Base-by-base conservation (phyloP, 1,140 invertebrate genomes). In the Lanistes nyassanus region DNA sequence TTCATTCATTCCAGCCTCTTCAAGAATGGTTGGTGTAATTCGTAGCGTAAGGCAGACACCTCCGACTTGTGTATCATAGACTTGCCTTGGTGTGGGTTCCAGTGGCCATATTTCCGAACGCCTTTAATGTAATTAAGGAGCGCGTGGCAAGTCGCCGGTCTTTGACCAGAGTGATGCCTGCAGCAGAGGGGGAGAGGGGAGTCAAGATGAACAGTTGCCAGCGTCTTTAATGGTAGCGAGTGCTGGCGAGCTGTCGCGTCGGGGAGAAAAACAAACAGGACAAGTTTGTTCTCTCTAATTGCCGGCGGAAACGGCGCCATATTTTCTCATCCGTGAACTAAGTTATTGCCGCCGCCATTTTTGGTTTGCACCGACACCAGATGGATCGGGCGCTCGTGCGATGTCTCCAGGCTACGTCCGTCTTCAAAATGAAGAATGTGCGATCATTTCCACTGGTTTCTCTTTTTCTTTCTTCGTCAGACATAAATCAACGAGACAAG, bases 241-340 rank as follows among this genome's bases (percentile, higher is more conserved):
- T 58, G 37, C 58, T 34, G 70, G 55, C 23, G 16, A 56, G 42
- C 7, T 37, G 55, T 26, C 34, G 70, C 55, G 70, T 21, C 31
- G 51, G 70, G 21, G 36, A 56, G 67, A 37, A 72, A 72, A 58
- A 72, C 70, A 72, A 72, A 72, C 55, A 72, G 56, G 70, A 26
- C 3, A 42, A 72, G 69, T 72, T 72, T 72, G 70, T 72, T 72
- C 70, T 56, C 55, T 42, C 70, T 60, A 72, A 72, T 72, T 72
- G 70, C 51, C 70, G 55, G 70, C 34, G 56, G 55, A 37, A 23
- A 21, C 56, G 21, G 56, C 34, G 70, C 70, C 70, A 72, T 72
- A 72, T 62, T 42, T 34, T 29, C 34, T 39, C 47, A 23, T 23
- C 53, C n/a, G 29, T n/a, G 68, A 34, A n/a, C 16, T 60, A 55